phyloP scores from a whole-genome alignment of 2,113 vertebrate genomes.

The Chauna torquata region DNA sequence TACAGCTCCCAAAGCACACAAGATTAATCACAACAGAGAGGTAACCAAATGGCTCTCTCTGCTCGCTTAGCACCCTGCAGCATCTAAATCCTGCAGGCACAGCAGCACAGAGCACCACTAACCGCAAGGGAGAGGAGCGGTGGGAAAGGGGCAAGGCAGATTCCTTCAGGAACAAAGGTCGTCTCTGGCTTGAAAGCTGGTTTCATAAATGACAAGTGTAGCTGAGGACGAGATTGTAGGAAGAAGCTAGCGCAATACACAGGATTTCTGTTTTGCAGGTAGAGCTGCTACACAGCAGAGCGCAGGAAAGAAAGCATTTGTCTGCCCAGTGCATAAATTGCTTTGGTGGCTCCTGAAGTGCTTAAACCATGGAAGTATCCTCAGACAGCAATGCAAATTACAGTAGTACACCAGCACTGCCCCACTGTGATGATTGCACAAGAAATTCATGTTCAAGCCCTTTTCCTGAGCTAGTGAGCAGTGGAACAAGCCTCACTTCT shows the following conservation, averaged over 20 bases:
- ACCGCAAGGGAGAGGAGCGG: neutral
- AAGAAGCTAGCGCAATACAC: neutral
- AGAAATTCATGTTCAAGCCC: conserved; percentile 29
- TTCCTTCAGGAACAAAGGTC: neutral
- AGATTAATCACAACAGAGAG: neutral
- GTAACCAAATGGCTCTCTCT: neutral
- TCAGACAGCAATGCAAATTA: conserved; percentile 52
- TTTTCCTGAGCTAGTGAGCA: conserved; percentile 34
- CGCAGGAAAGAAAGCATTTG: neutral
- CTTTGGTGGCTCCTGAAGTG: conserved; percentile 47
- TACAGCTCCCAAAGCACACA: neutral
- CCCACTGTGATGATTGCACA: conserved; percentile 28
- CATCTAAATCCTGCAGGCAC: neutral
- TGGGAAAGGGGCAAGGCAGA: rapidly evolving
- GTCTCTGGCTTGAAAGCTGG: neutral
- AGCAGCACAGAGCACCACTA: neutral
- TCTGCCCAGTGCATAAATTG: conserved; percentile 40
- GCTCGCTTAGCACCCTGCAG: rapidly evolving
- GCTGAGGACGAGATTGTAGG: neutral
- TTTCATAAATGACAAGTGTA: rapidly evolving
- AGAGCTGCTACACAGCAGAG: neutral
- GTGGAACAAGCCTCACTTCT: conserved; percentile 24
- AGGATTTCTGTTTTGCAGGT: neutral
- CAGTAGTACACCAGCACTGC: neutral
- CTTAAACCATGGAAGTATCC: conserved; percentile 10